Evolutionary conservation across 2,888 invertebrate species (phyloP), one percentile per base, ranked within the genome.

Genomic region (Ischnus inquisitorius): DNA sequence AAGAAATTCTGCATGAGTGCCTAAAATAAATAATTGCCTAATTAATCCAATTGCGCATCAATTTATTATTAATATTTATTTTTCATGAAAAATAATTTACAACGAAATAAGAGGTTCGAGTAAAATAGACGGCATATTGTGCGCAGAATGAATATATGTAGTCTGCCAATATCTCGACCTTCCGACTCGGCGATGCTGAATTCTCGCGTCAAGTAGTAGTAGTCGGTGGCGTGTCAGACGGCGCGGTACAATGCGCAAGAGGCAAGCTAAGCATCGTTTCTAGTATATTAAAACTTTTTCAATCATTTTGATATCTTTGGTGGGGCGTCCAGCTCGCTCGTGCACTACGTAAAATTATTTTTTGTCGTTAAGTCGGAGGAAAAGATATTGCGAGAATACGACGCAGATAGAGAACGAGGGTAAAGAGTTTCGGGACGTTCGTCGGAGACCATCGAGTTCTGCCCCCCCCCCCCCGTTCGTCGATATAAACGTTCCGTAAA

Each of bases 301-400:
- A 92, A 92, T 91, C 91, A 90, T 90, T 90, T 88, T 82, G 88
- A 88, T 91, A 91, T 89, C 89, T 91, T 85, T 79, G 46, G n/a
- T 39, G 46, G 34, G 76, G 34, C 8, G 34, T 34, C 54, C 60
- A 68, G 78, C 10, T 8, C 46, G 22, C 39, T 48, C 10, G 43
- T 3, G 46, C 19, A 48, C 46, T 34, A 69, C 48, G 68, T 62
- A 46, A 34, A 54, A 22, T 54, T 78, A 48, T 14, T 48, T 46
- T 69, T 69, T 69, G 39, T 69, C 78, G 48, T 22, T 78, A 62
- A 78, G 57, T 60, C 65, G 71, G 75, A 81, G 22, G 81, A 46
- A 71, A 51, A 74, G 62, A 57, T 34, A 34, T 34, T 54, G 19
- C 22, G 28, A 19, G 43, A 16, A n/a, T 22, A 25, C 68, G 68